A percentile compares a stretch with the other conserved stretches of the same genome.
These are phyloP conservation scores for Trachymyrmex septentrionalis DNA, from an alignment of 1,140 invertebrate genomes.

Conservation along the genomic window DNA sequence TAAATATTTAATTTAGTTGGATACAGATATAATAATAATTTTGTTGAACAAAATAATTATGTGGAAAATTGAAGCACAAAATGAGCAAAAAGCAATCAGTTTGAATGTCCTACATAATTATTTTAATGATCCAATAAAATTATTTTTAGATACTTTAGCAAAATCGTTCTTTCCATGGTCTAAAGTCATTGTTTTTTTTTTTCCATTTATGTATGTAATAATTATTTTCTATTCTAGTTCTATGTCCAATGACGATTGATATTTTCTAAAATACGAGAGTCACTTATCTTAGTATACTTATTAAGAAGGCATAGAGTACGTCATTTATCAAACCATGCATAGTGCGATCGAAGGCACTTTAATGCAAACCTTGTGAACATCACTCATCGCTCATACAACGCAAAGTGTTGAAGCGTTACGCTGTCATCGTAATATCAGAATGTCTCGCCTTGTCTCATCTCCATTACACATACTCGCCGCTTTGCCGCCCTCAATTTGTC, in stretches of 20 bases:
- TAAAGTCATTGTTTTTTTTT: background rate
- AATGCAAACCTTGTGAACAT: constrained; percentile 61
- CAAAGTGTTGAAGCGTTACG: constrained; percentile 60
- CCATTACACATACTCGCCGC: constrained; percentile 53
- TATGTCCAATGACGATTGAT: background rate
- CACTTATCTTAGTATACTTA: constrained; percentile 6
- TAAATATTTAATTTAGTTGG: too few species aligned
- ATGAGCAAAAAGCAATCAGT: too few species aligned
- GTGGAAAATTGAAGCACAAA: too few species aligned
- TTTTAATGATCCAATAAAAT: too few species aligned
- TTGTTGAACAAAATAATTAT: too few species aligned
- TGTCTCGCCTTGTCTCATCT: constrained; percentile 63
- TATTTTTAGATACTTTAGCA: too few species aligned
- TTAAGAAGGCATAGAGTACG: constrained; percentile 35
- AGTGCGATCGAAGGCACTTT: constrained; percentile 49
- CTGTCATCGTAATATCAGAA: constrained; percentile 62
- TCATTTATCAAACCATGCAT: constrained; percentile 55
- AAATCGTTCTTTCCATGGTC: too few species aligned
- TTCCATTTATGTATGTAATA: background rate
- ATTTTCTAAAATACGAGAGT: constrained; percentile 1
- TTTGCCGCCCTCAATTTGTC: constrained; percentile 58
- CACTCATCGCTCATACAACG: constrained; percentile 55
- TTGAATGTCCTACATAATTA: too few species aligned
- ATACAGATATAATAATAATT: too few species aligned
- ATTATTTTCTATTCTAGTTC: background rate